Base-by-base conservation (phyloP, 92 coral and sea anemone species). In the Micromussa lordhowensis region DNA sequence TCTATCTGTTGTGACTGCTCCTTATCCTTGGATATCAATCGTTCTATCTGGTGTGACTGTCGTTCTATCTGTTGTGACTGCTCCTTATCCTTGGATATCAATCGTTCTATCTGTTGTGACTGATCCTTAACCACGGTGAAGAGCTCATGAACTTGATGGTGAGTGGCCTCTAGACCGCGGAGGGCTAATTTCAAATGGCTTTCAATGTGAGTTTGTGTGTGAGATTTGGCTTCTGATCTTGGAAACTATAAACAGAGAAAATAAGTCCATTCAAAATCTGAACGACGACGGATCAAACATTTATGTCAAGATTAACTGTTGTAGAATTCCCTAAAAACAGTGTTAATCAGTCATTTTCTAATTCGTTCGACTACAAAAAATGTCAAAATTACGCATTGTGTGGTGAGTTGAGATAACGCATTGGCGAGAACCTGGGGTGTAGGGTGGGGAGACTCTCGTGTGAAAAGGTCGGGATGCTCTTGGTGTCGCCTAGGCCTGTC, bases 191-290 rank as follows among this genome's bases (percentile, higher is more conserved):
- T 32, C 24, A 71, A 71, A 32, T 71, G 76, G 2, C 38, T 2
- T 71, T 71, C 44, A 3, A 71, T 7, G 4, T 71, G 76, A 31
- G 76, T 2, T 30, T 71, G 22, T 40, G 40, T 13, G 76, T 71
- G 76, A 31, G 76, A 29, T 58, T 74, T 63, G 55, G 82, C 73
- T 15, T 57, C 69, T 75, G 75, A 73, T 82, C 91, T 82, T 88
- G 84, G 87, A 59, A 88, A 82, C 91, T 88, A 66, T 3, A 61
- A 28, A 57, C 5, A 57, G 18, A 48, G 22, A 71, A n/a, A 8
- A 68, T 12, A 5, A 24, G 31, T n/a, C 31, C 76, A 22, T 59
- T 59, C 66, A 55, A 55, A 55, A 59, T 21, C n/a, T 4, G 8
- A 59, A 59, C 66, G 22, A 59, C 28, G 24, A 26, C 1, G 21